Base-by-base conservation (phyloP, 2,888 invertebrate species). In the Eilema griseolum region DNA sequence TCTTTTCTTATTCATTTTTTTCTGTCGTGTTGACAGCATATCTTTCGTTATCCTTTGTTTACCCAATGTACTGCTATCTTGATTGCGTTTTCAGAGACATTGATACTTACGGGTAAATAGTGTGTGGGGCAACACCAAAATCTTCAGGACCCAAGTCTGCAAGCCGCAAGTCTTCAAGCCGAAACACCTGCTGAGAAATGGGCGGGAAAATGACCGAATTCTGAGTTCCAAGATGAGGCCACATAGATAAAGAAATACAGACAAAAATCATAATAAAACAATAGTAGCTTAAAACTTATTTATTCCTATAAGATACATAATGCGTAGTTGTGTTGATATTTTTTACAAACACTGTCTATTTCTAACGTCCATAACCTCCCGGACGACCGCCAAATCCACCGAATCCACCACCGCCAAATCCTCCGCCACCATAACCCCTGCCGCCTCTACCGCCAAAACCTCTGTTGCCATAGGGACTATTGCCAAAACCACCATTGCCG, bases 391-490 rank as follows among this genome's bases (percentile, higher is more conserved):
- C 70, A 11, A 78, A 74, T 1, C 78, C 71, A 41, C 73, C 59
- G 23, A n/a, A 28, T 1, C 70, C 71, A 3, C 52, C 56, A 62
- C 41, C 16, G 14, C 72, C 69, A 5, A 23, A 67, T 31, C 85
- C 84, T 0, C 84, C 79, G 57, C 76, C 77, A 31, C 84, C 82
- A n/a, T n/a, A 68, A 56, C 85, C 83, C n/a, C 52, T n/a, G n/a
- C 84, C 82, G n/a, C 83, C 82, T 8, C 82, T 74, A n/a, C 77
- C 79, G 5, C 77, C 79, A 4, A 57, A 72, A 11, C 77, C 74
- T 3, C 24, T 23, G 57, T 59, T 24, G 0, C 75, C 71, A 52
- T 52, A 52, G 52, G 52, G 52, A n/a, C 52, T 2, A 24, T 73
- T n/a, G 8, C 81, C 72, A 10, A 78, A 74, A 0, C 65, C 41